Evolutionary conservation across 2,888 invertebrate genomes (phyloP).

Genomic region (Drosophila hamatofila): DNA sequence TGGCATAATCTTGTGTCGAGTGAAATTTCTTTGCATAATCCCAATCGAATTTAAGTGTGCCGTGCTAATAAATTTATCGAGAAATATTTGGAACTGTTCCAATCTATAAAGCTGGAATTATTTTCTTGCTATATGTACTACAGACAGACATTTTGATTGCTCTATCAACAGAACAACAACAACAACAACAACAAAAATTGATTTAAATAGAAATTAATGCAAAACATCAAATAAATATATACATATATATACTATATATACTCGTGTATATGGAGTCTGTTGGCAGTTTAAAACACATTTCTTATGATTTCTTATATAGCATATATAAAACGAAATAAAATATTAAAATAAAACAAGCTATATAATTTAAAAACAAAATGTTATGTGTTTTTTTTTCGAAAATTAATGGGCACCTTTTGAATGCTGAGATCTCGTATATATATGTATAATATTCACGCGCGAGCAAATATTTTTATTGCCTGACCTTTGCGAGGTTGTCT

Average conservation of each 20-base stretch:
- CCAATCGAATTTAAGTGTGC: conserved; percentile 66
- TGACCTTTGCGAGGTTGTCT: conserved; percentile 41
- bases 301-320: conserved; percentile 18
- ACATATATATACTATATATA: conserved; percentile 40
- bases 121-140: conserved; percentile 30
- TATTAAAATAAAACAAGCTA: conserved; percentile 39
- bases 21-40: conserved; percentile 37
- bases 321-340: conserved; percentile 10
- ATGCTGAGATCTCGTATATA: conserved; percentile 44
- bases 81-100: conserved; percentile 64
- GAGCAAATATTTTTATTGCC: conserved; percentile 34
- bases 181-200: conserved; percentile 11
- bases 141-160: conserved; percentile 47
- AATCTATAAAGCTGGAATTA: conserved; percentile 72
- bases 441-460: conserved; percentile 63
- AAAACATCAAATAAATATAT: conserved; percentile 51
- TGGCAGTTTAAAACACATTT: conserved; percentile 37
- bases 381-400: conserved; percentile 54
- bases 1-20: conserved; percentile 16
- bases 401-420: conserved; percentile 66
- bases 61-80: conserved; percentile 60
- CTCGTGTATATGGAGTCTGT: conserved; percentile 29
- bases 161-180: conserved; percentile 31
- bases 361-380: conserved; percentile 72
- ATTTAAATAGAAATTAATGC: conserved; percentile 22